Base-by-base conservation (phyloP, 2,797 vertebrate species). In the Neomorphus geoffroyi region DNA sequence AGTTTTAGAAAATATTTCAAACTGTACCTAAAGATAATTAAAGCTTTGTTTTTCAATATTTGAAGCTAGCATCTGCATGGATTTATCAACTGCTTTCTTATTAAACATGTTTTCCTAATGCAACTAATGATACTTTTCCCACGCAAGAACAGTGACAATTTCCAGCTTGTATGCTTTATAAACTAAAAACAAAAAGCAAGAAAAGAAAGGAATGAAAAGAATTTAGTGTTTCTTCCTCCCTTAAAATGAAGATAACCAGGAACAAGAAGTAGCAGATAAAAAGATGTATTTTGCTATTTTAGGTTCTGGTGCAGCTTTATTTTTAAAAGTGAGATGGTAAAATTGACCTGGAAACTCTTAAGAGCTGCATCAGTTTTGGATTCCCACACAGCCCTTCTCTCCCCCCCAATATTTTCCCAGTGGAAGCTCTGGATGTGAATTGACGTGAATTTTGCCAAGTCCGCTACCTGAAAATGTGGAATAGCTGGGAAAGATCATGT, bases 171-270 rank as follows among this genome's bases (percentile, higher is more conserved):
- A 41, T 75, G 41, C 27, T 80, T 91, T 51, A 66, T 37, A 79
- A 92, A 92, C 54, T 60, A 61, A 69, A 62, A 57, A 67, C 8
- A 64, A 15, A 78, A 93, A 88, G 13, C 5, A 83, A 78, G 50
- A n/a, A 72, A n/a, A n/a, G n/a, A n/a, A 81, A 72, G 50, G 82
- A 93, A 91, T 92, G 43, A 88, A 58, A 96, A 86, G 11, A 90
- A 93, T 93, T 67, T 69, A 61, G 18, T 58, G 35, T 46, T 86
- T 80, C 37, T 51, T 91, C 72, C 87, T 86, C 87, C 65, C 69
- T 67, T 65, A 74, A 80, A 95, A 48, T 26, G 7, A 95, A 94
- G 73, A 94, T 94, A 92, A 92, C 50, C 24, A 78, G 60, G 50
- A 90, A 83, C 18, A 62, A 66, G 6, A 18, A 80, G 86, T 1